Evolutionary conservation across 2,888 invertebrate genomes (phyloP).

Genomic region (Meta bourneti): DNA sequence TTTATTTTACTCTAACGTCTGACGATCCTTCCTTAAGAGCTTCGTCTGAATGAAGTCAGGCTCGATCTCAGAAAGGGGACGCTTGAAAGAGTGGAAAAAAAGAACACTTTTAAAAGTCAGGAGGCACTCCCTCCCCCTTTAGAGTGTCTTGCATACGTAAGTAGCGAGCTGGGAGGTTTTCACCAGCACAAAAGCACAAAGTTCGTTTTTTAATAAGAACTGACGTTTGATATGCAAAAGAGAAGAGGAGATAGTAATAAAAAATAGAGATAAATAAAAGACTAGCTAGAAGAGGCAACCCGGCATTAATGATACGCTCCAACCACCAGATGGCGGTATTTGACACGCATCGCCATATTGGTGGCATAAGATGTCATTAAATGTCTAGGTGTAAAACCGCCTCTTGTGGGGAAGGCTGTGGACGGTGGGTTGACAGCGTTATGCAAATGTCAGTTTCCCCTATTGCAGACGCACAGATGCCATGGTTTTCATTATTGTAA

Average conservation of each 20-base stretch:
- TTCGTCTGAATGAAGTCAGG: background rate
- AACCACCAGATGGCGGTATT: slow-evolving; percentile 60
- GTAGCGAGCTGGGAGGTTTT: slow-evolving; percentile 13
- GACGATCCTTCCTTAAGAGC: slow-evolving; percentile 5
- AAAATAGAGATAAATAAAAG: slow-evolving; percentile 47
- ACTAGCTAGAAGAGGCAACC: slow-evolving; percentile 10
- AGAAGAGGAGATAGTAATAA: slow-evolving; percentile 24
- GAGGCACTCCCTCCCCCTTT: slow-evolving; percentile 11
- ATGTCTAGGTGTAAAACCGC: slow-evolving; percentile 52
- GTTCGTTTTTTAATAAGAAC: slow-evolving; percentile 72
- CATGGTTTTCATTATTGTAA: slow-evolving; percentile 48
- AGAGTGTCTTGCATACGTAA: slow-evolving; percentile 59
- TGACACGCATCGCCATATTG: slow-evolving; percentile 64
- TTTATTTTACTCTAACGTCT: background rate
- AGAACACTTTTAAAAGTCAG: slow-evolving; percentile 13
- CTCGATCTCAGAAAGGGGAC: background rate
- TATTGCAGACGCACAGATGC: slow-evolving; percentile 58
- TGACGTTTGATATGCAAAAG: slow-evolving; percentile 74
- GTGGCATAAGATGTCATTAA: slow-evolving; percentile 59
- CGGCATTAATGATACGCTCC: slow-evolving; percentile 50
- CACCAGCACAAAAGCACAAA: slow-evolving; percentile 44
- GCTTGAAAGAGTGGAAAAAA: background rate
- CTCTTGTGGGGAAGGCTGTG: background rate
- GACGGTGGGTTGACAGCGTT: background rate
- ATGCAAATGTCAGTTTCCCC: slow-evolving; percentile 61